A percentile compares a stretch with the other conserved stretches of the same genome.
Conservation (phyloP, 1,140 invertebrate genomes). For the Antheraea pernyi region DNA sequence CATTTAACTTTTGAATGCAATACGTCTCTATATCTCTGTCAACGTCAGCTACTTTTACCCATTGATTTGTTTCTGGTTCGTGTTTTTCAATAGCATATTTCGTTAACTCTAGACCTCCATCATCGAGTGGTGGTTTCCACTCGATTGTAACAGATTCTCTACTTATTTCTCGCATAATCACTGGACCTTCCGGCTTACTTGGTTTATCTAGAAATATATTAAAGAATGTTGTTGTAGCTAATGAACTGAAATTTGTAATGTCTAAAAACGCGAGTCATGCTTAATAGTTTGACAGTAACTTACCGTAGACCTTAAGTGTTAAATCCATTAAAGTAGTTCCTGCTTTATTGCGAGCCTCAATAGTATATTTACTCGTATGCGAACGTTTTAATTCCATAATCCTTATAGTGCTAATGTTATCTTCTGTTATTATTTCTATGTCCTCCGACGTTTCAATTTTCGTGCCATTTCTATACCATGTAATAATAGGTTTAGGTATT, state of each 20-base stretch:
- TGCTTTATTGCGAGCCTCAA: conserved; percentile 84
- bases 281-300: conserved; percentile 32
- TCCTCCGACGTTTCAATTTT: conserved; percentile 52
- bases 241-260: no score
- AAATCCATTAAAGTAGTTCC: conserved; percentile 86
- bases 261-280: no score
- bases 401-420: conserved; percentile 80
- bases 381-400: conserved; percentile 81
- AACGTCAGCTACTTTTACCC: conserved; percentile 89
- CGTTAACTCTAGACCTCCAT: conserved; percentile 88
- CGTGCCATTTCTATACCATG: conserved; percentile 83
- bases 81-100: conserved; percentile 91
- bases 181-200: conserved; percentile 87
- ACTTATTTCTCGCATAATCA: conserved; percentile 87
- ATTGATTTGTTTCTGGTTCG: conserved; percentile 83
- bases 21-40: conserved; percentile 85
- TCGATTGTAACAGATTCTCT: conserved; percentile 86
- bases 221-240: not conserved
- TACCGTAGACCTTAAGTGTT: conserved; percentile 89
- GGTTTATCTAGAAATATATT: conserved; percentile 85
- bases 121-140: conserved; percentile 90
- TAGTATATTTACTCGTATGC: conserved; percentile 83
- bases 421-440: conserved; percentile 59
- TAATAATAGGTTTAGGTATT: conserved; percentile 83
- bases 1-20: conserved; percentile 87